Evolutionary conservation across 1,140 invertebrate genomes (phyloP).

Genomic region (Plutomurus gul): DNA sequence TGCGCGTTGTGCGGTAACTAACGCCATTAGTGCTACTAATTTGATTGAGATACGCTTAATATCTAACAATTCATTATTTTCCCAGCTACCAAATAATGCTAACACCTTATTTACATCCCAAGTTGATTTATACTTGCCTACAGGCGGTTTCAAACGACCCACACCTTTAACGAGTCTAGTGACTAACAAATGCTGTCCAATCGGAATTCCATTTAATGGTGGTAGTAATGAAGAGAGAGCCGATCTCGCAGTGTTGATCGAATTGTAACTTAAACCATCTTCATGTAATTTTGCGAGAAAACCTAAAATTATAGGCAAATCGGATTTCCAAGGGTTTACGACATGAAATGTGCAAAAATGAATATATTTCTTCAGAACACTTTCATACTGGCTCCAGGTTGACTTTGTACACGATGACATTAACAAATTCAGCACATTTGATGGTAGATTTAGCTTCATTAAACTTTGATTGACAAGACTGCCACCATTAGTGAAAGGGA

Average conservation of each 20-base stretch:
- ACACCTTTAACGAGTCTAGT: conserved; percentile 25
- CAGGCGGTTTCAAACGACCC: background rate
- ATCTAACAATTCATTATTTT: background rate
- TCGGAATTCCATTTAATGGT: background rate
- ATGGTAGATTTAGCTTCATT: background rate
- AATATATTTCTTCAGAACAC: background rate
- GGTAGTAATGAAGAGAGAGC: background rate
- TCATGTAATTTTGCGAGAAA: background rate
- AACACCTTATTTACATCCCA: conserved; percentile 1
- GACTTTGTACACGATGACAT: background rate
- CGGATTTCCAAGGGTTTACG: background rate
- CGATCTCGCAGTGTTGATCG: background rate
- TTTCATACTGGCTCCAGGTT: conserved; percentile 11
- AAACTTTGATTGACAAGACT: background rate
- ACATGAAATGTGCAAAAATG: background rate
- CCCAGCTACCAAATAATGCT: background rate
- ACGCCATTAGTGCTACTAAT: background rate
- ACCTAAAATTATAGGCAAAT: background rate
- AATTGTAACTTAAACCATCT: background rate
- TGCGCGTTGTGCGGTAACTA: background rate
- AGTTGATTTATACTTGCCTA: background rate
- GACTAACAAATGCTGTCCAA: background rate
- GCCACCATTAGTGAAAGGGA: background rate
- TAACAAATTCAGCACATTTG: background rate
- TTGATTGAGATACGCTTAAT: background rate